phyloP scores from a whole-genome alignment of 37 sponge, comb jelly and placozoan genomes.

The Hexactinellida sp. region DNA sequence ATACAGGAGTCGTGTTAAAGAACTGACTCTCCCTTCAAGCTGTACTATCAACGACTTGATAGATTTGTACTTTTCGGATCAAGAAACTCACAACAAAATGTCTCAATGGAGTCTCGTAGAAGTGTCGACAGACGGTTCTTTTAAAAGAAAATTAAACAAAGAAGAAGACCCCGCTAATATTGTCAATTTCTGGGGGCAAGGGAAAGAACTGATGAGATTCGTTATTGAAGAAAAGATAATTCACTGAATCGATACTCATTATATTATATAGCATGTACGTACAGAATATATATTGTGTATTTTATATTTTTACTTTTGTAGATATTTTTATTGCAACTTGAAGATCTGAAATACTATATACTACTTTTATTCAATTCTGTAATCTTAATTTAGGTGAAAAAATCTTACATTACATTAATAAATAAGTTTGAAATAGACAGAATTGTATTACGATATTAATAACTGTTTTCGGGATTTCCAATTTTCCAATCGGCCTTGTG shows the following conservation, averaged over 20 bases:
- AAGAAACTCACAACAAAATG: background rate
- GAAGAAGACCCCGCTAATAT: slow-evolving; percentile 42
- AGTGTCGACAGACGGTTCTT: slow-evolving; percentile 15
- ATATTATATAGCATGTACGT: too few relatives aligned
- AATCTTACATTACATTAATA: too few relatives aligned
- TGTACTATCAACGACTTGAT: background rate
- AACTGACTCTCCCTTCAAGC: background rate
- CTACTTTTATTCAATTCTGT: too few relatives aligned
- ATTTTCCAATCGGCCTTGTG: too few relatives aligned
- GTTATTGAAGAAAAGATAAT: background rate
- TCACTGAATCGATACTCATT: background rate
- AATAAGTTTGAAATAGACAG: too few relatives aligned
- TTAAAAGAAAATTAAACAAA: slow-evolving; percentile 27
- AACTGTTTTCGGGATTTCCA: too few relatives aligned
- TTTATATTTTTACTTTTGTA: too few relatives aligned
- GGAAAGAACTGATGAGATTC: background rate
- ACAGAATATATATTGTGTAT: too few relatives aligned
- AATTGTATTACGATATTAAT: too few relatives aligned
- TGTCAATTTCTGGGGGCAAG: slow-evolving; percentile 76
- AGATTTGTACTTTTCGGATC: background rate
- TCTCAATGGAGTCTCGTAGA: background rate
- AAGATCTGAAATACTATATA: too few relatives aligned
- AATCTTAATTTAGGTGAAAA: too few relatives aligned
- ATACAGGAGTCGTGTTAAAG: background rate
- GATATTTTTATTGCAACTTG: too few relatives aligned